Evolutionary conservation across 1,140 invertebrate species (phyloP).

Genomic region (Phocides pigmalion): DNA sequence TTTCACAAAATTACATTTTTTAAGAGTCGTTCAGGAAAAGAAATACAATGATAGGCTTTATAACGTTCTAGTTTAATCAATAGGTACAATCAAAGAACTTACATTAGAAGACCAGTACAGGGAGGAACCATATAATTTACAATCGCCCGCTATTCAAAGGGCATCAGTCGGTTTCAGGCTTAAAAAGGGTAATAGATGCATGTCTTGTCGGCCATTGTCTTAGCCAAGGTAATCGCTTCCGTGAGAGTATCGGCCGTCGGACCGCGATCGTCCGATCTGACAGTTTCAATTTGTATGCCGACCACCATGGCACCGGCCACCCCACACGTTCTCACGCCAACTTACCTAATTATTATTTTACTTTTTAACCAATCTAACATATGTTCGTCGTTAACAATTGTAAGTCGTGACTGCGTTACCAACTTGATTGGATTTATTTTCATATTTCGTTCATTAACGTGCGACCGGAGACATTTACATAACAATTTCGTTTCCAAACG

Average conservation of each 20-base stretch:
- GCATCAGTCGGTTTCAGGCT: conserved; percentile 58
- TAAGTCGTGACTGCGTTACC: conserved; percentile 63
- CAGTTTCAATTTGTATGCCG: conserved; percentile 80
- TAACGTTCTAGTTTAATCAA: too few relatives aligned
- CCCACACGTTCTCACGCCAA: conserved; percentile 75
- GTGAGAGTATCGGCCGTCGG: conserved; percentile 61
- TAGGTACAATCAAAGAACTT: conserved; percentile 3
- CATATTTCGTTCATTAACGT: conserved; percentile 38
- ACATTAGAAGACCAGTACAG: background rate
- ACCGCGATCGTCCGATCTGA: conserved; percentile 63
- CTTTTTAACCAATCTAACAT: conserved; percentile 66
- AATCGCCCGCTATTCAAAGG: conserved; percentile 53
- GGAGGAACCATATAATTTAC: conserved; percentile 52
- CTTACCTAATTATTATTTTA: conserved; percentile 80
- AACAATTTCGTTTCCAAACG: conserved; percentile 36
- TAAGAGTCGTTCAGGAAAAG: too few relatives aligned
- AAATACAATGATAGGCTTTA: too few relatives aligned
- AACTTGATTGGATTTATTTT: conserved; percentile 51
- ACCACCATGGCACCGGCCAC: conserved; percentile 60
- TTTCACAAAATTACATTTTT: too few relatives aligned
- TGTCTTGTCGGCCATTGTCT: conserved; percentile 76
- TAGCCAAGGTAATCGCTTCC: conserved; percentile 74
- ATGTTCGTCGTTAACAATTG: conserved; percentile 64
- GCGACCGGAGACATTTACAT: conserved; percentile 37
- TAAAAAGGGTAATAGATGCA: conserved; percentile 79